Conservation (phyloP, 1,140 invertebrate genomes). For the Solen grandis region DNA sequence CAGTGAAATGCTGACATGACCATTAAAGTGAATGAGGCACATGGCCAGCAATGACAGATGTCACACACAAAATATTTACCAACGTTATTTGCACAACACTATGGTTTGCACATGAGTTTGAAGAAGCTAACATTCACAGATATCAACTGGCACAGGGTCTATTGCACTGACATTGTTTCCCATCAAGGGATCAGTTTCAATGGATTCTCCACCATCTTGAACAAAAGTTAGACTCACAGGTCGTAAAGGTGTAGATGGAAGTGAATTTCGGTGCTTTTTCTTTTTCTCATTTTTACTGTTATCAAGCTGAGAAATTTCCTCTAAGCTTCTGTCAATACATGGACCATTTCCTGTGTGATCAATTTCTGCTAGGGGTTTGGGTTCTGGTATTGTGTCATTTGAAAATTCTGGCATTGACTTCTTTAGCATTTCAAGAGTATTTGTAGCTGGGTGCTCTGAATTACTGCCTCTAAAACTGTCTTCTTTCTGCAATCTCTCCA, state of each 20-base stretch:
- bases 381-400: conserved; percentile 43
- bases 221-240: conserved; percentile 10
- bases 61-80: too few species aligned
- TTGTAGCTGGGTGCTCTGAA: not conserved
- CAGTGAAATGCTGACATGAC: too few species aligned
- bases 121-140: conserved; percentile 44
- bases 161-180: conserved; percentile 43
- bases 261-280: conserved; percentile 9
- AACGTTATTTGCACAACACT: too few species aligned
- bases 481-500: conserved; percentile 9
- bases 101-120: too few species aligned
- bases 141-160: conserved; percentile 36
- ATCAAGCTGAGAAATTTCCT: conserved; percentile 55
- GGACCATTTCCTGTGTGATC: conserved; percentile 65
- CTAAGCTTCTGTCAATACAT: conserved; percentile 76
- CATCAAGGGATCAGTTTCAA: conserved; percentile 13
- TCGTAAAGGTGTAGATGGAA: not conserved
- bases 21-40: too few species aligned
- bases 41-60: too few species aligned
- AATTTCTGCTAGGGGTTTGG: conserved; percentile 54
- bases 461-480: not conserved
- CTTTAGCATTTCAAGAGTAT: conserved; percentile 6
- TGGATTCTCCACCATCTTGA: not conserved
- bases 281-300: conserved; percentile 26
- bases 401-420: conserved; percentile 22